Conservation (phyloP, 92 coral and sea anemone species). For the Palythoa grandis region DNA sequence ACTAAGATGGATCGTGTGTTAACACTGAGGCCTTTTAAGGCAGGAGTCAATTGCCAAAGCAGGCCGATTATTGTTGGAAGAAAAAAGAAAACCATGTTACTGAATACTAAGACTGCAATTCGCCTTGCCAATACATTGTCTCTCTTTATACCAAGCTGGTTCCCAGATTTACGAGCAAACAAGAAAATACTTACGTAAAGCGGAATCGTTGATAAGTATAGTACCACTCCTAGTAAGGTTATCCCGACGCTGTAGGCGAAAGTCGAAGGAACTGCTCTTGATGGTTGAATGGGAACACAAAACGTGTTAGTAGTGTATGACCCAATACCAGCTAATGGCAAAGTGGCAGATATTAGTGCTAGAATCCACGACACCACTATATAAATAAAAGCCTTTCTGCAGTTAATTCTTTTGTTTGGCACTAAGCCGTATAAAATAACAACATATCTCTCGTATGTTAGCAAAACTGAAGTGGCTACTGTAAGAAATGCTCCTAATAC, state of each 20-base stretch:
- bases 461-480: slow-evolving; percentile 55
- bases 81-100: slow-evolving; percentile 72
- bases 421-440: slow-evolving; percentile 70
- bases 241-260: slow-evolving; percentile 71
- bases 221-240: slow-evolving; percentile 59
- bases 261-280: slow-evolving; percentile 59
- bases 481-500: slow-evolving; percentile 63
- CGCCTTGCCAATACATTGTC: slow-evolving; percentile 75
- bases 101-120: slow-evolving; percentile 69
- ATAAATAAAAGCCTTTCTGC: slow-evolving; percentile 41
- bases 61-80: slow-evolving; percentile 67
- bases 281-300: slow-evolving; percentile 88
- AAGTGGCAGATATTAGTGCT: slow-evolving; percentile 57
- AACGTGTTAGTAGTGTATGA: slow-evolving; percentile 82
- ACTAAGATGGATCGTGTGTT: slow-evolving; percentile 72
- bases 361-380: slow-evolving; percentile 53
- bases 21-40: slow-evolving; percentile 56
- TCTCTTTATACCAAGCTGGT: slow-evolving; percentile 72
- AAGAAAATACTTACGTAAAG: slow-evolving; percentile 71
- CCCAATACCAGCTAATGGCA: slow-evolving; percentile 71
- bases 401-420: slow-evolving; percentile 58
- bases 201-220: slow-evolving; percentile 67
- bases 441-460: slow-evolving; percentile 73
- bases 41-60: slow-evolving; percentile 70
- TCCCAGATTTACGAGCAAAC: slow-evolving; percentile 67